Conservation (phyloP, 2,113 vertebrate species). For the Aspidoscelis tigris region DNA sequence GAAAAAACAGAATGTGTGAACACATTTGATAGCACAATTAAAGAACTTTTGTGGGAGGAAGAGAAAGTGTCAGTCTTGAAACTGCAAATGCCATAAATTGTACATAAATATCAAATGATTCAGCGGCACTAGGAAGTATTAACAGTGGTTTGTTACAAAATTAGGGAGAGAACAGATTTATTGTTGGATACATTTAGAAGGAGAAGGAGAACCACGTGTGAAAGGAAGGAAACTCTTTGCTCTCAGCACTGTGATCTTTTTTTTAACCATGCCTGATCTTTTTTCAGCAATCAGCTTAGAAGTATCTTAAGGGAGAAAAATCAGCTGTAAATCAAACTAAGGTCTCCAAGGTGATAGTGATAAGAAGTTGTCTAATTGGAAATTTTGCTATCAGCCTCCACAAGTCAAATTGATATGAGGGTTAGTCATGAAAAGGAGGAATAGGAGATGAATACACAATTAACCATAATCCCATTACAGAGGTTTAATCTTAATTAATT, state of each 20-base stretch:
- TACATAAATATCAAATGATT: slow-evolving; percentile 63
- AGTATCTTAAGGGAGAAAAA: slow-evolving; percentile 50
- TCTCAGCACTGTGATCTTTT: slow-evolving; percentile 19
- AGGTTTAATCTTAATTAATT: slow-evolving; percentile 76
- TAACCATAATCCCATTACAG: slow-evolving; percentile 70
- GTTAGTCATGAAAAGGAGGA: slow-evolving; percentile 61
- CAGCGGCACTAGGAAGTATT: slow-evolving; percentile 13
- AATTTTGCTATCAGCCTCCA: slow-evolving; percentile 61
- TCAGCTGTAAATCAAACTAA: slow-evolving; percentile 51
- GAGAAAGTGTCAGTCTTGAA: slow-evolving; percentile 39
- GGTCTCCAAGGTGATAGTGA: slow-evolving; percentile 36
- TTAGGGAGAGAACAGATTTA: slow-evolving; percentile 27
- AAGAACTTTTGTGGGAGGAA: slow-evolving; percentile 44
- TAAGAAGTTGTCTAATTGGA: slow-evolving; percentile 65
- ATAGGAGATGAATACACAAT: slow-evolving; percentile 70
- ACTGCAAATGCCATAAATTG: slow-evolving; percentile 53
- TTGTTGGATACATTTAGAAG: slow-evolving; percentile 16
- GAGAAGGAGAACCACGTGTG: background rate
- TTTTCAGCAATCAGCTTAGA: slow-evolving; percentile 46
- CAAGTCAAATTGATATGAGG: slow-evolving; percentile 65
- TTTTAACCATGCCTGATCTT: slow-evolving; percentile 22
- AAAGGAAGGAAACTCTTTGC: background rate
- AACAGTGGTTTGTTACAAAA: slow-evolving; percentile 22
- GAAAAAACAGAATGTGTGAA: slow-evolving; percentile 54
- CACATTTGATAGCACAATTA: slow-evolving; percentile 53